These are phyloP conservation scores for Lordiphosa andalusiaca DNA, from an alignment of 2,888 invertebrate genomes.

Conservation along the genomic window DNA sequence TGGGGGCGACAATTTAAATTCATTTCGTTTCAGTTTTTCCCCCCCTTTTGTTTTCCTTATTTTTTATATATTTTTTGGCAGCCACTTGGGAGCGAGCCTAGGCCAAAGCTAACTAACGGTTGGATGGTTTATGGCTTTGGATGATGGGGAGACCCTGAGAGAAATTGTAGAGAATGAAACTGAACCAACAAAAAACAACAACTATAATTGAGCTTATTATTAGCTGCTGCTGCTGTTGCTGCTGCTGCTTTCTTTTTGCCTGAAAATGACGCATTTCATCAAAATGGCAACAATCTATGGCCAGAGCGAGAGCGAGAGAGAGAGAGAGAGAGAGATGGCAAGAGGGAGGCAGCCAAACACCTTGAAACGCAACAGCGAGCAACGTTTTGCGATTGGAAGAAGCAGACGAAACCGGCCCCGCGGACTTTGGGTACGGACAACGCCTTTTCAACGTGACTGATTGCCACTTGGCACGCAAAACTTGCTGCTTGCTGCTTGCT, in stretches of 20 bases:
- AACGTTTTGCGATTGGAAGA: conserved; percentile 72
- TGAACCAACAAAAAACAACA: conserved; percentile 5
- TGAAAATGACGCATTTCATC: conserved; percentile 50
- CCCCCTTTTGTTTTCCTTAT: too few relatives aligned
- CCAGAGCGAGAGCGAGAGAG: not conserved
- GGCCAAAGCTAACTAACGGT: conserved; percentile 13
- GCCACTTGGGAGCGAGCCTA: conserved; percentile 4
- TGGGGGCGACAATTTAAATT: not conserved
- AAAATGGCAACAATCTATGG: conserved; percentile 64
- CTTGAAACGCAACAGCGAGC: conserved; percentile 43
- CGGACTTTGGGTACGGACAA: conserved; percentile 42
- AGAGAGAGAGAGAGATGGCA: not conserved
- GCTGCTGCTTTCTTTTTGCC: conserved; percentile 36
- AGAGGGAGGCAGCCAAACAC: conserved; percentile 13
- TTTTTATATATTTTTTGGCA: not conserved
- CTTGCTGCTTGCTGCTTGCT: conserved; percentile 15
- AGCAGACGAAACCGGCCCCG: conserved; percentile 51
- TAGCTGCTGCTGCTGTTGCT: conserved; percentile 34
- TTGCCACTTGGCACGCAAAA: conserved; percentile 73
- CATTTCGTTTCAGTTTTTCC: too few relatives aligned
- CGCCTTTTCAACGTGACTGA: conserved; percentile 68
- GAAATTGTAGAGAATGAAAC: conserved; percentile 12
- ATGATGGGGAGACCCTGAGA: conserved; percentile 7
- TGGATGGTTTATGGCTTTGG: not conserved
- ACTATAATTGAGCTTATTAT: conserved; percentile 14